Conservation (phyloP, 2,113 vertebrate genomes). For the Burhinus oedicnemus region DNA sequence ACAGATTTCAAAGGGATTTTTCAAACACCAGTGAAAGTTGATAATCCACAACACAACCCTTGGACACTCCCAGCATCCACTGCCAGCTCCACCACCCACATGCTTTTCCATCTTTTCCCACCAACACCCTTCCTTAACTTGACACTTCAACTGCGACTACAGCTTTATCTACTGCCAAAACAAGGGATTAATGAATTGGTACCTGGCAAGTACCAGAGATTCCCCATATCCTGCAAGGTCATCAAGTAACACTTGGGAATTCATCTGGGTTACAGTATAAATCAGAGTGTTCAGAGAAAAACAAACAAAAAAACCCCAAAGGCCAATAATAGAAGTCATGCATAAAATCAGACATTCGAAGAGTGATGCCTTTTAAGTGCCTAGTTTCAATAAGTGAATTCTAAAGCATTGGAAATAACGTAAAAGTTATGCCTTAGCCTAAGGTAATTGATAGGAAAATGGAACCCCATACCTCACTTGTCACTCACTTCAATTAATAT, state of each 20-base stretch:
- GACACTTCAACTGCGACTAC: neutral
- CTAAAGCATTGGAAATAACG: accelerated
- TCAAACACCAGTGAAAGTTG: neutral
- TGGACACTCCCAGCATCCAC: neutral
- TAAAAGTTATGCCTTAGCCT: neutral
- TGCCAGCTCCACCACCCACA: neutral
- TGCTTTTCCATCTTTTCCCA: neutral
- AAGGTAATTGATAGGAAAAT: accelerated
- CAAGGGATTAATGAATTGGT: neutral
- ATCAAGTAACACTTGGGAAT: neutral
- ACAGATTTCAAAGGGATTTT: neutral
- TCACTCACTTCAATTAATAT: accelerated
- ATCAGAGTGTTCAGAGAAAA: neutral
- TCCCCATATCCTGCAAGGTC: too few relatives aligned
- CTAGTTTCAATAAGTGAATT: too few relatives aligned
- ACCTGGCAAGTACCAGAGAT: neutral
- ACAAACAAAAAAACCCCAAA: accelerated
- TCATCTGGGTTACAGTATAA: neutral
- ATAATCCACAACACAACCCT: neutral
- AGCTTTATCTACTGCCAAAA: neutral
- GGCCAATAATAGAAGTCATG: neutral
- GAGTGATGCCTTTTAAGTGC: neutral
- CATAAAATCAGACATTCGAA: neutral
- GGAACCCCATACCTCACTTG: accelerated
- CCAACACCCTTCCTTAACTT: neutral